Base-by-base conservation (phyloP, 2,113 vertebrate genomes). In the Pachycephala philippinensis region DNA sequence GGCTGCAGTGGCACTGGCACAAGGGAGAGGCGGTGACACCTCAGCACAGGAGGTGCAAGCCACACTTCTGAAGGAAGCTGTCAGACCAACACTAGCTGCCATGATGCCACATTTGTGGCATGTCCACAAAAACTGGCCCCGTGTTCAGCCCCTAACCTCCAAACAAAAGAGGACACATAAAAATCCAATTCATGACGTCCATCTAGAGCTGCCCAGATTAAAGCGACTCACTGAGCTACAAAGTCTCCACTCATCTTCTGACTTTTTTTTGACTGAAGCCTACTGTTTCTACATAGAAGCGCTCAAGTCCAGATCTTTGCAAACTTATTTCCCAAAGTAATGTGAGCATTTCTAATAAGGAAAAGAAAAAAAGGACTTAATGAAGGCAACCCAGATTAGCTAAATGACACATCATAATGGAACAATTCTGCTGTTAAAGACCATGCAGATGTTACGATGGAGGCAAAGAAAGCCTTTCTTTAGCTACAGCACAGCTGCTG, bases 401-500 rank as follows among this genome's bases (percentile, higher is more conserved):
- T 78, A 82, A 72, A 85, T 1, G 59, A 80, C 65, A 79, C 66
- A 91, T 70, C 91, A 77, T 0, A 85, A 75, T 42, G 50, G 75
- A 95, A 94, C 35, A 86, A 90, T 93, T 93, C 90, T 77, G 82
- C 90, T 84, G 70, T 87, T 96, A 87, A 93, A 94, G 87, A 96
- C 88, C 90, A 85, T 91, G 87, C 95, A 95, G 90, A 95, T 93
- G 95, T 89, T 89, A 82, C 0, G 30, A 94, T 35, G 63, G 63
- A 94, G 59, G 90, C 91, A 94, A 93, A 95, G 78, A 91, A 94
- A 93, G 90, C 39, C 78, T 72, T 96, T 93, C 96, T 93, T 88
- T 59, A 95, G 90, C 85, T 93, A 76, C 87, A 92, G 87, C 92
- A 95, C 95, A 97, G 91, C 96, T 97, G 93, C 95, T 85, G 75